These are phyloP conservation scores for Eupithecia centaureata DNA, from an alignment of 2,888 invertebrate species.

Conservation along the genomic window DNA sequence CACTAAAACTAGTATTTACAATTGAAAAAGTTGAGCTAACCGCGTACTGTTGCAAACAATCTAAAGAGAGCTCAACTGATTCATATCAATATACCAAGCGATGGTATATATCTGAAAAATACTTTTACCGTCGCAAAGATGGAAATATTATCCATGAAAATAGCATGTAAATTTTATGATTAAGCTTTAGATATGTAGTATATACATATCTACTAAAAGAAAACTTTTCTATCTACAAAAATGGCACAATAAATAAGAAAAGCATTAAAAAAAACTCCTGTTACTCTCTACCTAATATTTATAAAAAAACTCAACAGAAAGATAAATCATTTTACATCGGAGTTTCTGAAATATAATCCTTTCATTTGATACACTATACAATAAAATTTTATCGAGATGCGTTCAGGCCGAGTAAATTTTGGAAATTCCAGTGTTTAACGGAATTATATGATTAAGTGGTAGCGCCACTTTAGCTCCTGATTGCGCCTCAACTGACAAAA, in stretches of 20 bases:
- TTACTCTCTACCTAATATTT: background rate
- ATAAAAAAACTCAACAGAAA: background rate
- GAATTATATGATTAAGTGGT: too few species aligned
- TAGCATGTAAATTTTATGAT: background rate
- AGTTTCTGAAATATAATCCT: background rate
- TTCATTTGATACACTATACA: background rate
- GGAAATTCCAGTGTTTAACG: too few species aligned
- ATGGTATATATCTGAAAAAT: too few species aligned
- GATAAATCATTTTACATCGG: background rate
- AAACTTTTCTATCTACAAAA: constrained; percentile 37
- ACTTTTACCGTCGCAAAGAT: too few species aligned
- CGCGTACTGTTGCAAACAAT: too few species aligned
- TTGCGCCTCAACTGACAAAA: too few species aligned
- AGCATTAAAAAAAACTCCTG: background rate
- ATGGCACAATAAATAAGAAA: constrained; percentile 43
- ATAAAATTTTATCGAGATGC: background rate
- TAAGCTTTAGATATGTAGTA: background rate
- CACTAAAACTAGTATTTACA: too few species aligned
- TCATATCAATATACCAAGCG: too few species aligned
- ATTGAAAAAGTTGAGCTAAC: too few species aligned
- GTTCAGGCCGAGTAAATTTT: too few species aligned
- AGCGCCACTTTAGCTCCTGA: too few species aligned
- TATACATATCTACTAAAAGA: background rate
- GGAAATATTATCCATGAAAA: background rate
- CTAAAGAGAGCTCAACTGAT: too few species aligned